Base-by-base conservation (phyloP, 2,113 vertebrate species). In the Apodemus sylvaticus region DNA sequence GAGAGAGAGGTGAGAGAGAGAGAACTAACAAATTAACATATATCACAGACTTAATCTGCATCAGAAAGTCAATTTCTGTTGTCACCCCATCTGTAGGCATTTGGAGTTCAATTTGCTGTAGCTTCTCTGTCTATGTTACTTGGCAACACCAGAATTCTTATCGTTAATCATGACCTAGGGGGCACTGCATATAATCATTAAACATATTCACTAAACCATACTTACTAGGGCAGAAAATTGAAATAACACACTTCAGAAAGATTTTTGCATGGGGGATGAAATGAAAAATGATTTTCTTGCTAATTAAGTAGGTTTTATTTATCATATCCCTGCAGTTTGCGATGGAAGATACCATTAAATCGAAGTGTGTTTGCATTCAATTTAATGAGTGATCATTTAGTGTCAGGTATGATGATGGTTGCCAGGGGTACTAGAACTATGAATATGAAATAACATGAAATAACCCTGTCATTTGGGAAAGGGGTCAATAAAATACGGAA, bases 201-300 rank as follows among this genome's bases (percentile, higher is more conserved):
- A 94, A 74, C 93, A 20, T 83, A 51, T 93, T 89, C 81, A 92
- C 94, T 83, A 83, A 94, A 89, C 58, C 93, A 60, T 96, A 94
- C 92, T 97, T 97, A 97, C 94, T 96, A 96, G 90, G 93, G 82
- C 93, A 97, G 86, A 96, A 97, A 96, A 97, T 97, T 97, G 60
- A 45, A 93, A 94, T 89, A 95, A 78, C 78, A 94, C 83, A 94
- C 70, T 86, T 92, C 77, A 91, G 92, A 94, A 96, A 93, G 94
- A 78, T 71, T 92, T 92, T 87, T 45, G 60, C 91, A 83, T 42
- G 89, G 89, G 70, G 34, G 12, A 55, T 95, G 58, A 93, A 92
- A 93, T 95, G 26, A n/a, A 92, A 97, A 96, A 71, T 81, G 76
- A 22, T 94, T 95, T 97, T 64, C 68, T 76, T 74, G 60, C 90